Evolutionary conservation across 2,797 vertebrate species (phyloP).

Genomic region (Monodelphis domestica): DNA sequence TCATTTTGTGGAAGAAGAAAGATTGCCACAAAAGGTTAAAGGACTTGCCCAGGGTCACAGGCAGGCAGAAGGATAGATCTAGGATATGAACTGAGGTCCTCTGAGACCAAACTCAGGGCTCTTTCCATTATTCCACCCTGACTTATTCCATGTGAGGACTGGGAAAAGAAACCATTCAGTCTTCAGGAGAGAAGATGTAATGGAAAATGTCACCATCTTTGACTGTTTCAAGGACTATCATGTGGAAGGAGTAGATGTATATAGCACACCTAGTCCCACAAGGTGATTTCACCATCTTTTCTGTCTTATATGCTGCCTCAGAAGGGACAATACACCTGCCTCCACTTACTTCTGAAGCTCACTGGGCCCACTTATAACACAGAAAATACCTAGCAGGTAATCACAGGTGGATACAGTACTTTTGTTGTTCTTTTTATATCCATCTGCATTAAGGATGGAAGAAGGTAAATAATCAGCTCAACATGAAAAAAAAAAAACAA

Average conservation of each 20-base stretch:
- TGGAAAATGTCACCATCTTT: neutral
- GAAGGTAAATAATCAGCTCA: conserved; percentile 5
- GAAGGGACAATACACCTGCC: conserved; percentile 41
- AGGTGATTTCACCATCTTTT: neutral
- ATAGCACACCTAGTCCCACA: neutral
- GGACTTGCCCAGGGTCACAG: neutral
- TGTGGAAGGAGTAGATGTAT: neutral
- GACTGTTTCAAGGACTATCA: neutral
- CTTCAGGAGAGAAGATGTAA: neutral
- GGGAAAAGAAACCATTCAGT: neutral
- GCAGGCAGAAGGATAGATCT: neutral
- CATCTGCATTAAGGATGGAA: conserved; percentile 50
- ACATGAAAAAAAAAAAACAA: neutral
- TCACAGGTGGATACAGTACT: conserved; percentile 30
- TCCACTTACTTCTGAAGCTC: conserved; percentile 26
- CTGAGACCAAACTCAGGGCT: neutral
- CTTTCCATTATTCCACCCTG: neutral
- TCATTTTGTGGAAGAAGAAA: neutral
- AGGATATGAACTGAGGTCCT: neutral
- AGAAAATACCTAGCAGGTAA: conserved; percentile 35
- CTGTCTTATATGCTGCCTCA: neutral
- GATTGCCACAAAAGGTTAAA: neutral
- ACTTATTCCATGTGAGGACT: neutral
- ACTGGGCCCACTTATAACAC: conserved; percentile 27
- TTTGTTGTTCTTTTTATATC: conserved; percentile 45